A percentile compares a stretch with the other conserved stretches of the same genome.
Evolutionary conservation across 2,113 vertebrate species (phyloP).

Genomic region (Corythornis cristatus): DNA sequence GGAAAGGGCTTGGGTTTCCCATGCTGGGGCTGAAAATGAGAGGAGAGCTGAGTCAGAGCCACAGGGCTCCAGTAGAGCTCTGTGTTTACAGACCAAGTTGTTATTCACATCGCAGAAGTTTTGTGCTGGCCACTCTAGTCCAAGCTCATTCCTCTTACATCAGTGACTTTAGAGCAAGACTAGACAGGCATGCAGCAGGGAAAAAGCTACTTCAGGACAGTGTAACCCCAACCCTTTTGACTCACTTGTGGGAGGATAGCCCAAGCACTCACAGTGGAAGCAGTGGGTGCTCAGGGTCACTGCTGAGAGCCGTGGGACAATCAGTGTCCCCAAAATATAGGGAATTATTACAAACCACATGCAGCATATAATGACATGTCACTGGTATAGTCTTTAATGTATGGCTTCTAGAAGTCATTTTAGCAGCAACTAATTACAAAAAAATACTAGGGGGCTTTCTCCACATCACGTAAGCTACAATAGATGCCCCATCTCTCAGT

Average conservation of each 20-base stretch:
- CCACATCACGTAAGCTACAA: neutral
- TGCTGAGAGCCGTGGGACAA: accelerated
- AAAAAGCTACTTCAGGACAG: neutral
- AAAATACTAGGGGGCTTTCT: slow-evolving; percentile 2
- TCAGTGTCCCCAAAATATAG: neutral
- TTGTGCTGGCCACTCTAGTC: neutral
- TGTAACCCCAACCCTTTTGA: accelerated
- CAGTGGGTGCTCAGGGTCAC: accelerated
- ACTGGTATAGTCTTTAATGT: neutral
- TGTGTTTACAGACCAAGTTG: neutral
- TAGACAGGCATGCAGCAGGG: neutral
- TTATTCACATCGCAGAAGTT: neutral
- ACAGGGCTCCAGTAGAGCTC: neutral
- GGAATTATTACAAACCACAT: neutral
- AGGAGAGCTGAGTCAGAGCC: neutral
- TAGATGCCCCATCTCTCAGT: neutral
- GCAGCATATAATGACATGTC: accelerated
- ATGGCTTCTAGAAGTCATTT: neutral
- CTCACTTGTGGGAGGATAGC: neutral
- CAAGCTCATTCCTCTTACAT: neutral
- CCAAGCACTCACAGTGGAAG: neutral
- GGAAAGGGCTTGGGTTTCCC: neutral
- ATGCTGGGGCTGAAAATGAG: neutral
- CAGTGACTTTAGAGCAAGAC: neutral
- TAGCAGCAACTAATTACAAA: slow-evolving; percentile 25